A percentile compares a stretch with the other conserved stretches of the same genome.
These are phyloP conservation scores for Myzus persicae DNA, from an alignment of 1,140 invertebrate genomes.

Conservation along the genomic window DNA sequence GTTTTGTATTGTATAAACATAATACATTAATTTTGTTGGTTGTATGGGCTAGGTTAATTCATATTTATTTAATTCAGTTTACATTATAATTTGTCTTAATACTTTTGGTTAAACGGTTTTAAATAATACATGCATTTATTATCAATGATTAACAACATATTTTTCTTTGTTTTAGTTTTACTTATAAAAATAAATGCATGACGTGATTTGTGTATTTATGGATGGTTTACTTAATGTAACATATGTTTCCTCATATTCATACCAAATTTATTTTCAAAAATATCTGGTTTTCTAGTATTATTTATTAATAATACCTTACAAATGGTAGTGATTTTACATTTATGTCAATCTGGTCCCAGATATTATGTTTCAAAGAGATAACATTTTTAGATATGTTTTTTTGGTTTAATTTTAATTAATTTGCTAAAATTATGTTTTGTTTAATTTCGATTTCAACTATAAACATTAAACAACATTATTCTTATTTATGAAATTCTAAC, in stretches of 20 bases:
- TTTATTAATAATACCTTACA: neutral
- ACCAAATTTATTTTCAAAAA: neutral
- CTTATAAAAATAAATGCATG: slow-evolving; percentile 51
- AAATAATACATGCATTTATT: slow-evolving; percentile 58
- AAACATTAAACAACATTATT: too few relatives aligned
- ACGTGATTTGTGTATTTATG: slow-evolving; percentile 45
- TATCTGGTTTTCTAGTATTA: neutral
- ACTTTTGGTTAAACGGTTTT: slow-evolving; percentile 57
- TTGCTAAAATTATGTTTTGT: too few relatives aligned
- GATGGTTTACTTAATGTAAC: neutral
- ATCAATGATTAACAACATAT: slow-evolving; percentile 55
- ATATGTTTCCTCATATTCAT: neutral
- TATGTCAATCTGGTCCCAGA: neutral
- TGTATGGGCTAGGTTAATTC: slow-evolving; percentile 57
- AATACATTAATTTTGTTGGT: slow-evolving; percentile 55
- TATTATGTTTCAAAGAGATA: neutral
- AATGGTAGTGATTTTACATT: neutral
- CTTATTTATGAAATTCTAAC: too few relatives aligned
- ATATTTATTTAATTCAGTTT: slow-evolving; percentile 56
- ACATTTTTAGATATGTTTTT: neutral
- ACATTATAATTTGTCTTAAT: slow-evolving; percentile 57
- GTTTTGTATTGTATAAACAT: slow-evolving; percentile 50
- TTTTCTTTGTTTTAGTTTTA: slow-evolving; percentile 49
- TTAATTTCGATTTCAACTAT: too few relatives aligned
- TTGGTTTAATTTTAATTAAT: too few relatives aligned